Evolutionary conservation across 2,888 invertebrate species (phyloP).

Genomic region (Onchidella celtica): DNA sequence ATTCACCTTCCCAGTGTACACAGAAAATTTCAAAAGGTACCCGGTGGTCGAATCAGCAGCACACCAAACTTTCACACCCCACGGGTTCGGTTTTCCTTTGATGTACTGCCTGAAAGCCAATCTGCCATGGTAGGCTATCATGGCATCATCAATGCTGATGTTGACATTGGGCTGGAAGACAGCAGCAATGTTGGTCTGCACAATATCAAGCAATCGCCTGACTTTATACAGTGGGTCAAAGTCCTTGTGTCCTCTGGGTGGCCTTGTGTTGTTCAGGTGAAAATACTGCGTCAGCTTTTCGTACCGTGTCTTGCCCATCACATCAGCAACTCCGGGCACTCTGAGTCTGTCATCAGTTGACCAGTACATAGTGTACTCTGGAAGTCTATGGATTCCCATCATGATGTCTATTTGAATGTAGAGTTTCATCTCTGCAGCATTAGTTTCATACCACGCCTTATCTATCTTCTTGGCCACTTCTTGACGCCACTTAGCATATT

Average conservation of each 20-base stretch:
- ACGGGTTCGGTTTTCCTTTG: slow-evolving; percentile 34
- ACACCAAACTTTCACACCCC: slow-evolving; percentile 45
- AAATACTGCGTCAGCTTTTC: background rate
- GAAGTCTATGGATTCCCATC: slow-evolving; percentile 33
- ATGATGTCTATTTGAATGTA: slow-evolving; percentile 4
- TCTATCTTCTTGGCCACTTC: background rate
- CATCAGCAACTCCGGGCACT: slow-evolving; percentile 2
- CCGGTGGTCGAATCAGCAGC: background rate
- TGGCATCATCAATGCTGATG: slow-evolving; percentile 27
- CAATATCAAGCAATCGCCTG: background rate
- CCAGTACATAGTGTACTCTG: slow-evolving; percentile 11
- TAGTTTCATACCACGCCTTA: background rate
- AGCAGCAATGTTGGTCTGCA: background rate
- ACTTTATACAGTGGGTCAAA: background rate
- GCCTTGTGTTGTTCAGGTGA: background rate
- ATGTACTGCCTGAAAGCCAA: slow-evolving; percentile 39
- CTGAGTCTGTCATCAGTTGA: slow-evolving; percentile 5
- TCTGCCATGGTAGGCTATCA: slow-evolving; percentile 22
- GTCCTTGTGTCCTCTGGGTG: background rate
- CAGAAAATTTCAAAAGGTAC: slow-evolving; percentile 29
- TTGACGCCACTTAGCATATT: slow-evolving; percentile 15
- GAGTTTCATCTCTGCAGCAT: slow-evolving; percentile 18
- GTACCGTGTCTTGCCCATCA: background rate
- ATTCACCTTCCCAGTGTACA: slow-evolving; percentile 27
- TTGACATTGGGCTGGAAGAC: background rate